A percentile compares a stretch with the other conserved stretches of the same genome.
Evolutionary conservation across 2,888 invertebrate genomes (phyloP).

Genomic region (Apodemia duryi): DNA sequence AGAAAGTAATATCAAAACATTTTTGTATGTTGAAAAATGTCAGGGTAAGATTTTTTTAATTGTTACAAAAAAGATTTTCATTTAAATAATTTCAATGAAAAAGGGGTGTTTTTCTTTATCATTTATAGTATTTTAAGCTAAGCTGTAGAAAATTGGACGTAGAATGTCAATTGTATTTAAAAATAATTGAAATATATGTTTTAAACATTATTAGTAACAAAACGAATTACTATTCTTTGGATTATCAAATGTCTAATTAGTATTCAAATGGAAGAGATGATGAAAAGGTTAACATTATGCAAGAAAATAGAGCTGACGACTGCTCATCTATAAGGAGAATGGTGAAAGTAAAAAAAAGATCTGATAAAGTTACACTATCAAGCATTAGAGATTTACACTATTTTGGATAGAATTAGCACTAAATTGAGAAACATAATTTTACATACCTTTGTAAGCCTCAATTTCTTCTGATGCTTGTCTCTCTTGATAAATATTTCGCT

Average conservation of each 20-base stretch:
- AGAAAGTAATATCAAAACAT: too few relatives aligned
- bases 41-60: too few relatives aligned
- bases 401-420: not conserved
- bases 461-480: slow-evolving; percentile 76
- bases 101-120: too few relatives aligned
- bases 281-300: not conserved
- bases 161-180: too few relatives aligned
- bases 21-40: too few relatives aligned
- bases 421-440: not conserved
- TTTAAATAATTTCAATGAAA: too few relatives aligned
- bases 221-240: not conserved
- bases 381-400: slow-evolving; percentile 1
- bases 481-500: slow-evolving; percentile 74
- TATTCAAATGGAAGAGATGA: not conserved
- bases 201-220: not conserved
- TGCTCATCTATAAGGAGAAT: not conserved
- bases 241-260: not conserved
- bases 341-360: not conserved
- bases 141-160: not conserved
- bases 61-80: too few relatives aligned
- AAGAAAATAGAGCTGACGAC: not conserved
- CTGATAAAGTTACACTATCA: slow-evolving; percentile 1
- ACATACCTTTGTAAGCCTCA: slow-evolving; percentile 70
- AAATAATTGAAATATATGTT: not conserved
- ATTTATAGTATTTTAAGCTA: not conserved